Base-by-base conservation (phyloP, 2,113 vertebrate genomes). In the Oncorhynchus mykiss region DNA sequence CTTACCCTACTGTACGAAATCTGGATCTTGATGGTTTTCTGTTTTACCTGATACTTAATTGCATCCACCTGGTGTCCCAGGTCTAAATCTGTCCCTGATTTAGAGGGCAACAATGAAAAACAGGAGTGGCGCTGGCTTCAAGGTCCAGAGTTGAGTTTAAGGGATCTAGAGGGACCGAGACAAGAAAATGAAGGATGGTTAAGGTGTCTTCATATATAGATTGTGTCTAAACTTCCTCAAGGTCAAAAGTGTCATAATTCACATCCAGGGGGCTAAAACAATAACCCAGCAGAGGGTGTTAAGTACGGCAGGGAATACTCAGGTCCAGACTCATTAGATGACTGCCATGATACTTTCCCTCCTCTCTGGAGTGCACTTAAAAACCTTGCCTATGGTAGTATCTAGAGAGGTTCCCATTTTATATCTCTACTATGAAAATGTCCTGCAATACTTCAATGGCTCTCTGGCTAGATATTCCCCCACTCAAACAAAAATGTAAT, bases 351-450 rank as follows among this genome's bases (percentile, higher is more conserved):
- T 11, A 45, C 49, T 74, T 69, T 80, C 75, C 51, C 70, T 79
- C 39, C 39, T 18, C 83, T 79, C 65, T 49, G 25, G 31, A 27
- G 65, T 25, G 70, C 71, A 82, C 80, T 88, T 90, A 80, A 92
- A 89, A 89, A 89, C 82, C 69, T 76, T 24, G 71, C 54, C 70
- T 72, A 70, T 77, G 85, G 91, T 89, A 88, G 57, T 78, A 90
- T 89, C 82, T 85, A 70, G 81, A 83, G 74, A 89, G 84, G 67
- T 71, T 72, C 51, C 79, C 59, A 80, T 87, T 89, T 88, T 84
- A 73, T 79, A 84, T 82, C 78, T 82, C 78, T 82, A 85, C 81
- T 73, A 83, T 84, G 75, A 82, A 86, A 89, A 91, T 86, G 51
- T 73, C 77, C 51, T 18, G 14, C 80, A 60, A 81, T 82, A 79